Percentiles rank a stretch among this genome's conserved stretches.
These are phyloP conservation scores for Edolisoma coerulescens DNA, from an alignment of 2,113 vertebrate species.

Conservation along the genomic window DNA sequence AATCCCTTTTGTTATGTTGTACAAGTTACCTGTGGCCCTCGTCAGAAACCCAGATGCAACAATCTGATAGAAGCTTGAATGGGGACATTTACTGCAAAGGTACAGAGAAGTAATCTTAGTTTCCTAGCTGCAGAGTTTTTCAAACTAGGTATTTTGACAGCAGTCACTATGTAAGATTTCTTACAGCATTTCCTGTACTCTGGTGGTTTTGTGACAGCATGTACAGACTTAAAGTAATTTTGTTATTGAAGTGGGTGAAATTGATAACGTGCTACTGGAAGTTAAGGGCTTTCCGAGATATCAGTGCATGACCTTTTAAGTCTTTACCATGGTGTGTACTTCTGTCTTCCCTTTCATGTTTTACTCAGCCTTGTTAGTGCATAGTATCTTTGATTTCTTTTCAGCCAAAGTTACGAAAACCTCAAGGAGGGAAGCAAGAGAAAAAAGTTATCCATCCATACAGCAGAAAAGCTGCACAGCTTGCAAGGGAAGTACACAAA, in stretches of 20 bases:
- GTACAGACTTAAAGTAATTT: neutral
- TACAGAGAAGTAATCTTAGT: neutral
- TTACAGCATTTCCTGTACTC: neutral
- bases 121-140: neutral
- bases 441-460: conserved; percentile 89
- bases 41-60: neutral
- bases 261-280: neutral
- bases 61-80: neutral
- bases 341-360: neutral
- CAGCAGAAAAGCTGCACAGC: conserved; percentile 91
- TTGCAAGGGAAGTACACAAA: conserved; percentile 81
- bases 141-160: neutral
- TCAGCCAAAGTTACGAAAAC: conserved; percentile 86
- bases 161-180: neutral
- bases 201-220: neutral
- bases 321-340: neutral
- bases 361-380: neutral
- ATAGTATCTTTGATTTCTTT: conserved; percentile 24
- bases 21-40: neutral
- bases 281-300: neutral
- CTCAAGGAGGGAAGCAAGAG: conserved; percentile 73
- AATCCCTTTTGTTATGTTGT: accelerated
- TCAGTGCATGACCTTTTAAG: neutral
- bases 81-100: neutral
- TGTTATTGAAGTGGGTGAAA: neutral